A percentile compares a stretch with the other conserved stretches of the same genome.
Conservation (phyloP, 2,888 invertebrate species). For the Sesia apiformis region DNA sequence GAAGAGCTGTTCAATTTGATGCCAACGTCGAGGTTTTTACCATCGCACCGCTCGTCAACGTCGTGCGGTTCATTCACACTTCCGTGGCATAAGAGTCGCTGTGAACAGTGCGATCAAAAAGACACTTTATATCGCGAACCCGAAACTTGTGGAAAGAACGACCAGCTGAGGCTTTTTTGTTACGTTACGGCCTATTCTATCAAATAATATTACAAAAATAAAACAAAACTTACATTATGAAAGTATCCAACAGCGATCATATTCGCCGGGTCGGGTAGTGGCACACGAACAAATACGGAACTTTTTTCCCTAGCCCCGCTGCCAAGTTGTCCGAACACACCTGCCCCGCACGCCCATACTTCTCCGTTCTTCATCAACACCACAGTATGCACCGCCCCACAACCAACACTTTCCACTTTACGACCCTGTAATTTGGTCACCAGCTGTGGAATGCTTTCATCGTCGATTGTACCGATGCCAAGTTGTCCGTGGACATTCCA, state of each 20-base stretch:
- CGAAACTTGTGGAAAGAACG: background rate
- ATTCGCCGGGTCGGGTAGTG: slow-evolving; percentile 40
- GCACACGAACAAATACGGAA: slow-evolving; percentile 72
- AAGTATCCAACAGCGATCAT: slow-evolving; percentile 77
- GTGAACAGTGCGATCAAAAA: too few species aligned
- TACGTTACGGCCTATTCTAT: background rate
- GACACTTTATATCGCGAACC: too few species aligned
- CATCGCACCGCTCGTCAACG: too few species aligned
- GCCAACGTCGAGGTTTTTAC: too few species aligned
- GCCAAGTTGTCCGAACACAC: slow-evolving; percentile 87
- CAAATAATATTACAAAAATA: background rate
- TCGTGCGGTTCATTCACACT: too few species aligned
- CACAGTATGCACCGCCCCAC: slow-evolving; percentile 85
- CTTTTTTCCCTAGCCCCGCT: slow-evolving; percentile 73
- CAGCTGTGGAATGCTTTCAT: slow-evolving; percentile 62
- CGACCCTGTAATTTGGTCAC: slow-evolving; percentile 59
- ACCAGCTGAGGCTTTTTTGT: background rate
- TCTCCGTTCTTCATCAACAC: slow-evolving; percentile 80
- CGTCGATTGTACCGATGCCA: slow-evolving; percentile 87
- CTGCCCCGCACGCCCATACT: slow-evolving; percentile 81
- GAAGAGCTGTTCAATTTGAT: too few species aligned
- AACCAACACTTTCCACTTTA: slow-evolving; percentile 55
- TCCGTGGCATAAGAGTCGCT: too few species aligned
- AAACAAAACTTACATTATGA: slow-evolving; percentile 69
- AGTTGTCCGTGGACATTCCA: slow-evolving; percentile 97